Evolutionary conservation across 2,888 invertebrate species (phyloP).

Genomic region (Tenthredo amoena): DNA sequence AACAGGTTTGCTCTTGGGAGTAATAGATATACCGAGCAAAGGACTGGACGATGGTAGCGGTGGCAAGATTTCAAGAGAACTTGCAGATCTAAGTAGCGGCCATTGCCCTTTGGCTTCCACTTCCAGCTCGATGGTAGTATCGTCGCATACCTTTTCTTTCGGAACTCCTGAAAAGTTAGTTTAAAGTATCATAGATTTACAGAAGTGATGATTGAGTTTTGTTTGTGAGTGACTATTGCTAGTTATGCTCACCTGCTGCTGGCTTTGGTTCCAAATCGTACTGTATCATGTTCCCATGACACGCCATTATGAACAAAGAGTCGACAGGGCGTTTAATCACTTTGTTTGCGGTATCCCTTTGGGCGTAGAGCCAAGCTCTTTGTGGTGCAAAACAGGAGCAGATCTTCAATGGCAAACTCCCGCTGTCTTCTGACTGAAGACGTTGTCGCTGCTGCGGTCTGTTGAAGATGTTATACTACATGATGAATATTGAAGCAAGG

Average conservation of each 20-base stretch:
- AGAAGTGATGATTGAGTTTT: background rate
- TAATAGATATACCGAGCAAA: conserved; percentile 77
- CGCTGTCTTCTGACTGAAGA: conserved; percentile 85
- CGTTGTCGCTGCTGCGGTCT: conserved; percentile 80
- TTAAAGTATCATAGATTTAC: conserved; percentile 39
- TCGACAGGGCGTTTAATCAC: conserved; percentile 83
- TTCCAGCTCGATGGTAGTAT: conserved; percentile 91
- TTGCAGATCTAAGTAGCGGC: conserved; percentile 86
- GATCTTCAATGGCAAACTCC: conserved; percentile 86
- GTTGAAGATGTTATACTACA: conserved; percentile 47
- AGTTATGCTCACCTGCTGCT: conserved; percentile 78
- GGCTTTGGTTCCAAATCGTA: conserved; percentile 92
- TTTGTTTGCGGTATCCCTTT: conserved; percentile 74
- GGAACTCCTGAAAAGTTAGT: conserved; percentile 81
- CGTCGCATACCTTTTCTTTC: conserved; percentile 92
- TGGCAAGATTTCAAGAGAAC: conserved; percentile 85
- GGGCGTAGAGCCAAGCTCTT: conserved; percentile 84
- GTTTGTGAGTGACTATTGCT: background rate
- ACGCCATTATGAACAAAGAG: conserved; percentile 94
- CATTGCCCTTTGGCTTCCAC: conserved; percentile 95
- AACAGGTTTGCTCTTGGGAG: conserved; percentile 67
- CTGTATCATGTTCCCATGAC: conserved; percentile 92
- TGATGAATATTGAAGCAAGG: background rate
- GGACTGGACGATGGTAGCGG: conserved; percentile 88
- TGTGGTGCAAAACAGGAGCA: conserved; percentile 89